Percentiles rank a stretch among this genome's conserved stretches.
Evolutionary conservation across 2,888 invertebrate species (phyloP).

Genomic region (Craniophora ligustri): DNA sequence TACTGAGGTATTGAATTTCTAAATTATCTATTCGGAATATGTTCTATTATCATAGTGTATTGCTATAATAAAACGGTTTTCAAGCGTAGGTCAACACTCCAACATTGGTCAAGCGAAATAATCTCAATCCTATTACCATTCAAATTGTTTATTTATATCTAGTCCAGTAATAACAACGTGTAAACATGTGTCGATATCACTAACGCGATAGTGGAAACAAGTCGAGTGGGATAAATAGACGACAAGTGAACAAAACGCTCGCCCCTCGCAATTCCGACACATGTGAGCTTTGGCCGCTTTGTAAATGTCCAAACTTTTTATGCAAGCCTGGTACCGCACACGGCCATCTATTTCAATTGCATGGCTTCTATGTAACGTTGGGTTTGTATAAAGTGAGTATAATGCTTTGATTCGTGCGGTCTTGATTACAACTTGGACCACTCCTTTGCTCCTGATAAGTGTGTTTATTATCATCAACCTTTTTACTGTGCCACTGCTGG

Average conservation of each 20-base stretch:
- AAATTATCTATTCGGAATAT: neutral
- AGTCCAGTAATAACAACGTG: slow-evolving; percentile 16
- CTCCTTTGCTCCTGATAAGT: no score
- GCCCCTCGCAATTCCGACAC: slow-evolving; percentile 42
- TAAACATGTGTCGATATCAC: slow-evolving; percentile 36
- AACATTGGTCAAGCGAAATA: neutral
- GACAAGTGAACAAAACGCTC: slow-evolving; percentile 52
- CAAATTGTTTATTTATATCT: slow-evolving; percentile 18
- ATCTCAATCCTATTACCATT: slow-evolving; percentile 1
- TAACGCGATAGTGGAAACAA: slow-evolving; percentile 29
- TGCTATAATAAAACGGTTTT: no score
- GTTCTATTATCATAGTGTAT: neutral
- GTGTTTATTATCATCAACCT: no score
- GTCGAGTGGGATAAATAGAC: slow-evolving; percentile 49
- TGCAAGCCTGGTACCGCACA: slow-evolving; percentile 42
- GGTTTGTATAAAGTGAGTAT: slow-evolving; percentile 21
- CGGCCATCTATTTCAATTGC: slow-evolving; percentile 40
- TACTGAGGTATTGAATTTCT: slow-evolving; percentile 14
- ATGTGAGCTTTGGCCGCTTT: slow-evolving; percentile 56
- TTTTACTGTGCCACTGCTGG: no score
- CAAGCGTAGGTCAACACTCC: no score
- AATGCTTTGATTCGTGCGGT: slow-evolving; percentile 36
- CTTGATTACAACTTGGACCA: slow-evolving; percentile 13
- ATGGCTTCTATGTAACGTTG: slow-evolving; percentile 17
- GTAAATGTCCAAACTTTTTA: slow-evolving; percentile 61